Conservation (phyloP, 2,888 invertebrate species). For the Tetheella fluctuosa region DNA sequence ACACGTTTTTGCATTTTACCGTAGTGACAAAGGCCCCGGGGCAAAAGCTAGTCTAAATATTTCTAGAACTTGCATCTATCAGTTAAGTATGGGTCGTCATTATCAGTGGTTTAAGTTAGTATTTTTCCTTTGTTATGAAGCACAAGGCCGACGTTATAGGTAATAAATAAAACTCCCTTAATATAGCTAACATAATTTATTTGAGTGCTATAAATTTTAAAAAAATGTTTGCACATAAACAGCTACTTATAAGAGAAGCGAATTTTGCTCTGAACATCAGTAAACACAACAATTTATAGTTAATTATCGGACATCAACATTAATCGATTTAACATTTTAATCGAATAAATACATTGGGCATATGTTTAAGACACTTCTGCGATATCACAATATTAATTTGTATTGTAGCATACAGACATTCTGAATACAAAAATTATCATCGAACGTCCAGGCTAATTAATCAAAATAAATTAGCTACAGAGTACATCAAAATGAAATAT, state of each 20-base stretch:
- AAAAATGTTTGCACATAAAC: slow-evolving; percentile 48
- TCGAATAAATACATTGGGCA: not conserved
- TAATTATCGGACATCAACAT: not conserved
- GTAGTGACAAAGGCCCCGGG: too few species aligned
- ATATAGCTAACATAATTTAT: slow-evolving; percentile 67
- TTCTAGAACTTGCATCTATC: not conserved
- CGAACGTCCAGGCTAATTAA: not conserved
- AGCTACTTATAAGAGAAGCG: slow-evolving; percentile 62
- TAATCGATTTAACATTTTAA: slow-evolving; percentile 9
- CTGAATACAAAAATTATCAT: too few species aligned
- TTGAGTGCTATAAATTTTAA: slow-evolving; percentile 68
- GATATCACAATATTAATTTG: not conserved
- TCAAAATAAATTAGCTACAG: not conserved
- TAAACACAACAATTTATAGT: slow-evolving; percentile 18
- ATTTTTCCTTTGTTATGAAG: not conserved
- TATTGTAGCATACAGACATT: not conserved
- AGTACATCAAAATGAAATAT: not conserved
- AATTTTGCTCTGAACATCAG: slow-evolving; percentile 24
- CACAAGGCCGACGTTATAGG: not conserved
- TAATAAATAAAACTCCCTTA: slow-evolving; percentile 32
- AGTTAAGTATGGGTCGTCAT: not conserved
- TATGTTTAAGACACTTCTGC: not conserved
- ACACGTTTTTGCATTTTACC: too few species aligned
- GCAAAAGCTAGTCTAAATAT: too few species aligned
- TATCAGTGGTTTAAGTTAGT: not conserved